These are phyloP conservation scores for Talpa occidentalis DNA, from an alignment of 2,113 vertebrate species.

Conservation along the genomic window DNA sequence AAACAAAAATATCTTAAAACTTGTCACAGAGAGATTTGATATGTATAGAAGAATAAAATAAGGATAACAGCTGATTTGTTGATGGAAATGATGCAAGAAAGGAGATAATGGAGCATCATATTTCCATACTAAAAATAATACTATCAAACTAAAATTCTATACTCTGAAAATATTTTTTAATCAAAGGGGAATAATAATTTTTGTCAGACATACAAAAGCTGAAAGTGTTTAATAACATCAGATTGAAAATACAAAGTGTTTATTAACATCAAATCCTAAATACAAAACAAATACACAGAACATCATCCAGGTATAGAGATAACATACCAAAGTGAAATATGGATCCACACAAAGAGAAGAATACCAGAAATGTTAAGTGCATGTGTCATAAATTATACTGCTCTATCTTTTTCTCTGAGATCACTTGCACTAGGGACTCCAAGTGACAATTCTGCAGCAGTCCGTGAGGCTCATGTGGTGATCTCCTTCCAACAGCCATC, in stretches of 20 bases:
- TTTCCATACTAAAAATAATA: background rate
- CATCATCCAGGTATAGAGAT: background rate
- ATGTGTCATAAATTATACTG: background rate
- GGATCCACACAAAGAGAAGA: background rate
- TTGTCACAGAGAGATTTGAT: background rate
- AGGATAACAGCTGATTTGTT: background rate
- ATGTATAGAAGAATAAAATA: background rate
- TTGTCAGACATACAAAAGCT: background rate
- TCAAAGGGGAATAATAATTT: background rate
- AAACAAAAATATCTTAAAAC: background rate
- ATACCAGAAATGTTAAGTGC: background rate
- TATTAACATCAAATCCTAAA: background rate
- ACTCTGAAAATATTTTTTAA: background rate
- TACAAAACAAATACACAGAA: background rate
- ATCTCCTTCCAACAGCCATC: background rate
- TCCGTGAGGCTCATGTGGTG: accelerated
- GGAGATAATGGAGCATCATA: background rate
- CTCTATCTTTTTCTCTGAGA: background rate
- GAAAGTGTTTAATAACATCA: background rate
- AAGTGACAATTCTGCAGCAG: background rate
- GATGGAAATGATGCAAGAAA: background rate
- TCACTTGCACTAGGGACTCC: background rate
- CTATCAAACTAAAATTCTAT: background rate
- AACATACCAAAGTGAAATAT: background rate
- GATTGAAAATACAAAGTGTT: background rate